These are phyloP conservation scores for Lagria hirta DNA, from an alignment of 2,888 invertebrate species.

Conservation along the genomic window DNA sequence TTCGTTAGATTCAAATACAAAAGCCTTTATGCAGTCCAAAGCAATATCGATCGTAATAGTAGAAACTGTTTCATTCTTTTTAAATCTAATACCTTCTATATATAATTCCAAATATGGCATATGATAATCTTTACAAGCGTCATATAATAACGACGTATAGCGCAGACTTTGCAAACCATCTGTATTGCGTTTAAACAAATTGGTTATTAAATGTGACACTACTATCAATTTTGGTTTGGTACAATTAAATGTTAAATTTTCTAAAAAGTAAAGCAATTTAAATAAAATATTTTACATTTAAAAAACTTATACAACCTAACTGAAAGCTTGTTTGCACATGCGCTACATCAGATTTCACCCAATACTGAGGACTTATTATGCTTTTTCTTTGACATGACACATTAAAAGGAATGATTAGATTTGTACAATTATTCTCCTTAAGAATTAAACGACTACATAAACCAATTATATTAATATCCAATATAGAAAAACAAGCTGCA, in stretches of 20 bases:
- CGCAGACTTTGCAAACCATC: slow-evolving; percentile 43
- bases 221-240: slow-evolving; percentile 66
- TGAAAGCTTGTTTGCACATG: slow-evolving; percentile 49
- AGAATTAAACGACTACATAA: slow-evolving; percentile 55
- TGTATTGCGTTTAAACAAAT: slow-evolving; percentile 42
- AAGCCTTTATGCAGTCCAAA: slow-evolving; percentile 55
- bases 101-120: slow-evolving; percentile 64
- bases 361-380: slow-evolving; percentile 62
- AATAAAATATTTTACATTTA: not conserved
- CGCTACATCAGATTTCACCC: slow-evolving; percentile 56
- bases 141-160: slow-evolving; percentile 47
- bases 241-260: slow-evolving; percentile 62
- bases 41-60: slow-evolving; percentile 52
- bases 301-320: slow-evolving; percentile 39
- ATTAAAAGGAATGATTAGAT: slow-evolving; percentile 59
- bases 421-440: slow-evolving; percentile 53
- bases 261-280: slow-evolving; percentile 47
- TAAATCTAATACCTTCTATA: slow-evolving; percentile 58
- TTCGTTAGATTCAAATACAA: slow-evolving; percentile 53
- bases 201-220: slow-evolving; percentile 55
- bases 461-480: slow-evolving; percentile 54
- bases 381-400: slow-evolving; percentile 54
- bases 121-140: slow-evolving; percentile 50
- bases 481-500: slow-evolving; percentile 59
- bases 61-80: slow-evolving; percentile 47